Evolutionary conservation across 2,888 invertebrate genomes (phyloP).

Genomic region (Platerodrilus igneus): DNA sequence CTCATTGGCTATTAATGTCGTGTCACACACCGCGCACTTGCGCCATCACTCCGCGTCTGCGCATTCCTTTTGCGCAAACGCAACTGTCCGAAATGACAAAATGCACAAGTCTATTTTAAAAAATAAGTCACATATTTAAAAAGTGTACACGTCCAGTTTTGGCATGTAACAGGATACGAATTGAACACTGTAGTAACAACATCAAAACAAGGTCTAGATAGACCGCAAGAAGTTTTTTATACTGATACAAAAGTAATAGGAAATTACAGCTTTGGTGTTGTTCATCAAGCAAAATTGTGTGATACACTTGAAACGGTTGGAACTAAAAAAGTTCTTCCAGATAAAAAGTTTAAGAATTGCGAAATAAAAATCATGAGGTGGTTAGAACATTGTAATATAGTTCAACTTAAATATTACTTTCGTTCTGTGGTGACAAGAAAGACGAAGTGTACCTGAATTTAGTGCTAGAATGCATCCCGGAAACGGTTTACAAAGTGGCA

Average conservation of each 20-base stretch:
- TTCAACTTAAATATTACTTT: constrained; percentile 99
- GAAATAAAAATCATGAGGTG: constrained; percentile 99
- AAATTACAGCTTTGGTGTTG: constrained; percentile 99
- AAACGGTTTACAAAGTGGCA: constrained; percentile 99
- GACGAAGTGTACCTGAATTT: too few relatives aligned
- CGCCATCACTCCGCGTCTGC: too few relatives aligned
- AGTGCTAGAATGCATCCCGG: constrained; percentile 99
- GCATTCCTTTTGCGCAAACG: too few relatives aligned
- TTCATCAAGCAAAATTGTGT: constrained; percentile 97
- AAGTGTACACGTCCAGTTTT: too few relatives aligned
- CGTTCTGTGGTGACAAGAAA: constrained; percentile 99
- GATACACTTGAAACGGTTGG: constrained; percentile 97
- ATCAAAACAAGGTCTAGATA: constrained; percentile 94
- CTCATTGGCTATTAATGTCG: too few relatives aligned
- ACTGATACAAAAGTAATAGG: constrained; percentile 99
- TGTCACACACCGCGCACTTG: too few relatives aligned
- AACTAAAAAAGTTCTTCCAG: constrained; percentile 99
- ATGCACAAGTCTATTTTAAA: too few relatives aligned
- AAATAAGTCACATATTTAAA: too few relatives aligned
- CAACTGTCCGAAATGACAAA: too few relatives aligned
- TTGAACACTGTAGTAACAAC: constrained; percentile 98
- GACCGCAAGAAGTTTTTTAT: constrained; percentile 97
- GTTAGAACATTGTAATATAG: constrained; percentile 99
- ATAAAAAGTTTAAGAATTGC: constrained; percentile 99
- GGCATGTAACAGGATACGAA: too few relatives aligned